Conservation (phyloP, 2,888 invertebrate genomes). For the Lottia gigantea region DNA sequence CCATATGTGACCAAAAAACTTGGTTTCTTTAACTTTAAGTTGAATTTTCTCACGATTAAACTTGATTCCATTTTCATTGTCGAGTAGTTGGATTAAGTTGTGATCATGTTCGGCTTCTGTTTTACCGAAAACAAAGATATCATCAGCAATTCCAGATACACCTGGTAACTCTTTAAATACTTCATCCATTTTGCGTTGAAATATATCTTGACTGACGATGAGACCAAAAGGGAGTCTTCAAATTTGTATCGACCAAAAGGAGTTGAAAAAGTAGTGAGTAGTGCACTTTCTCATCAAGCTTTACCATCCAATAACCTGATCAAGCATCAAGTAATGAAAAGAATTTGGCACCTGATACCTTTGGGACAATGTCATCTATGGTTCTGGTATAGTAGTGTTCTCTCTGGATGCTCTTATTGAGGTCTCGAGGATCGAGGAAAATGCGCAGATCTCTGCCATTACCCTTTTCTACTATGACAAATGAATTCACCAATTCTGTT, state of each 20-base stretch:
- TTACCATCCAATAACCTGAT: slow-evolving; percentile 18
- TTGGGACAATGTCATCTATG: slow-evolving; percentile 23
- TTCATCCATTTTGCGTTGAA: no score
- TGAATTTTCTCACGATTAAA: slow-evolving; percentile 26
- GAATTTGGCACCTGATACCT: slow-evolving; percentile 12
- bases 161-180: slow-evolving; percentile 19
- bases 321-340: slow-evolving; percentile 22
- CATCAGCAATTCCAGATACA: slow-evolving; percentile 25
- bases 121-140: slow-evolving; percentile 21
- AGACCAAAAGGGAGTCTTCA: slow-evolving; percentile 20
- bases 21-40: slow-evolving; percentile 10
- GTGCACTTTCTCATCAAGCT: slow-evolving; percentile 18
- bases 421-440: slow-evolving; percentile 25
- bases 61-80: slow-evolving; percentile 23
- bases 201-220: slow-evolving; percentile 30
- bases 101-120: slow-evolving; percentile 24
- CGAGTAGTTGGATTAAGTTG: slow-evolving; percentile 24
- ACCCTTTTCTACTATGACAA: background rate
- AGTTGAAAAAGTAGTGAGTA: slow-evolving; percentile 30
- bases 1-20: slow-evolving; percentile 29
- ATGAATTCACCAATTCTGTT: slow-evolving; percentile 10
- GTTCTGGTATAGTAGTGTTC: slow-evolving; percentile 28
- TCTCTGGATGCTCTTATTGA: slow-evolving; percentile 32
- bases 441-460: slow-evolving; percentile 5
- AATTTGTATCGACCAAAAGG: slow-evolving; percentile 32